Conservation (phyloP, 2,797 vertebrate species). For the Florisuga fusca region DNA sequence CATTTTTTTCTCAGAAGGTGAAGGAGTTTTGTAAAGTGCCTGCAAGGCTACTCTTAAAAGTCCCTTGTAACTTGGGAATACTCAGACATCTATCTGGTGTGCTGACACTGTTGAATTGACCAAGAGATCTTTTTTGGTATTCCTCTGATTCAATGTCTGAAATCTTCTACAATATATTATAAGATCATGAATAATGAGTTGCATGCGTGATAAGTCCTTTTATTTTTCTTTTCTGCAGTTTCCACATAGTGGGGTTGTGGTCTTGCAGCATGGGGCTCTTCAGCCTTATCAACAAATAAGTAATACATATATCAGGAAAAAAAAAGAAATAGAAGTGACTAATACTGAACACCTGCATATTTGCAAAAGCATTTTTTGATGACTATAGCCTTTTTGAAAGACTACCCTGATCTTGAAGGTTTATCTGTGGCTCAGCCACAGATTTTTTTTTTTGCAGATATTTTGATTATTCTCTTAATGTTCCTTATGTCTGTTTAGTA, state of each 20-base stretch:
- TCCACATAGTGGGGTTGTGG: fast-evolving
- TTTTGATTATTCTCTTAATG: background rate
- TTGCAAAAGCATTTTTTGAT: background rate
- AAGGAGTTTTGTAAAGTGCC: background rate
- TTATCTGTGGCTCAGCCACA: background rate
- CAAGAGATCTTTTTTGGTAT: fast-evolving
- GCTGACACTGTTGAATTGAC: background rate
- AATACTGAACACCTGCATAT: background rate
- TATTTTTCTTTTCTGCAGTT: background rate
- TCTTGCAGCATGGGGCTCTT: background rate
- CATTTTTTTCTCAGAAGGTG: background rate
- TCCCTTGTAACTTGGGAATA: too few species aligned
- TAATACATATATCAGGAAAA: background rate
- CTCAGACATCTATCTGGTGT: background rate
- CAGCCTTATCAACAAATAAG: background rate
- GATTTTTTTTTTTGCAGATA: background rate
- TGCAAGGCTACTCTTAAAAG: background rate
- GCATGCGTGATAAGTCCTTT: fast-evolving
- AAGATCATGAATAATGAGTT: background rate
- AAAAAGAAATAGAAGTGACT: background rate
- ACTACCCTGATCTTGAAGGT: background rate
- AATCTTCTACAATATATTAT: background rate
- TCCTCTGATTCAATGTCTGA: background rate
- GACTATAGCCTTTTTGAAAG: background rate
- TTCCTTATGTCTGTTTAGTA: background rate